Percentiles rank a stretch among this genome's conserved stretches.
Conservation (phyloP, 2,113 vertebrate species). For the Natator depressus region DNA sequence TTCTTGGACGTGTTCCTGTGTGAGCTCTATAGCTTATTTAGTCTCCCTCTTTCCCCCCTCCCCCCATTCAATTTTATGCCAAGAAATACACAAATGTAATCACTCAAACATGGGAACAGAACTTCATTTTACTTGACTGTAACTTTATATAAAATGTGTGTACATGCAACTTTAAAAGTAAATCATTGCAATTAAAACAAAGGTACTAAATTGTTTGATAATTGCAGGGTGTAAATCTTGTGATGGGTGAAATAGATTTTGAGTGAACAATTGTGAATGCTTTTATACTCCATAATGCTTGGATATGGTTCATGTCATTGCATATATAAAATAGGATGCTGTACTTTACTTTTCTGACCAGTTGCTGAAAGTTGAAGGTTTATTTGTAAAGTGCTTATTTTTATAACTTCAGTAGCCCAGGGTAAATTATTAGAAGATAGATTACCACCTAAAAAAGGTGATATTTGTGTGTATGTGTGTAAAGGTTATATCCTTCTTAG, state of each 20-base stretch:
- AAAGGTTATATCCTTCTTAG: not conserved
- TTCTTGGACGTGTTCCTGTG: constrained; percentile 39
- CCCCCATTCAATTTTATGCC: not conserved
- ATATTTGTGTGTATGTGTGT: not conserved
- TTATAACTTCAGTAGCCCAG: not conserved
- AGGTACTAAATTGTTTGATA: not conserved
- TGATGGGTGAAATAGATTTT: not conserved
- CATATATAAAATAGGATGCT: not conserved
- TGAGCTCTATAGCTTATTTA: constrained; percentile 18
- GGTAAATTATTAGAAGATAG: accelerated
- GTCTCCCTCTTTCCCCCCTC: not conserved
- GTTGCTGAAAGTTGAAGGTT: not conserved
- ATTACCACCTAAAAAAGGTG: not conserved
- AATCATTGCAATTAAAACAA: not conserved
- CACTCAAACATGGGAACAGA: not conserved
- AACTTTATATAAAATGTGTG: not conserved
- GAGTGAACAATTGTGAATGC: not conserved
- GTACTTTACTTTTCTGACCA: not conserved
- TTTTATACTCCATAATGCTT: not conserved
- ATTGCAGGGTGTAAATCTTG: not conserved
- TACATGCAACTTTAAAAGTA: not conserved
- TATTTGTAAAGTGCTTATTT: not conserved
- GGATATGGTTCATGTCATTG: not conserved
- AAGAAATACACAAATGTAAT: not conserved
- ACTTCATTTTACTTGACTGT: not conserved